Evolutionary conservation across 2,888 invertebrate species (phyloP), one percentile per base, ranked within the genome.

Genomic region (Mylabris sibirica): DNA sequence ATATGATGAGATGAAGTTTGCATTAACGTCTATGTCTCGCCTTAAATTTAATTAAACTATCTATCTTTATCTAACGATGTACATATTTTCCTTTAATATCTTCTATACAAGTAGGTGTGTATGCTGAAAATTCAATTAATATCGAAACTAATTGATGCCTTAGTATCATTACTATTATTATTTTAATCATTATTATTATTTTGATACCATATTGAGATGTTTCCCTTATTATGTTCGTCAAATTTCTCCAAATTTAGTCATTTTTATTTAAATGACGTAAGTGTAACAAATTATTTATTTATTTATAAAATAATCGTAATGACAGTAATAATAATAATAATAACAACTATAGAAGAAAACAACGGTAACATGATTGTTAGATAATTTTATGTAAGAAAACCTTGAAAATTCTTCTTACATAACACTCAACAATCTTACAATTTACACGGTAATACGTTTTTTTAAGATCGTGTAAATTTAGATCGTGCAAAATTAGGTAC

Each of bases 211-310:
- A n/a, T n/a, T 22, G 49, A 3, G 8, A 49, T 30, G 4, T 30
- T 30, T 30, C 8, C 30, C 30, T 6, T 30, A 30, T 30, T 30
- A n/a, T n/a, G n/a, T n/a, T n/a, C n/a, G n/a, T n/a, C n/a, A 38
- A 12, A 38, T 3, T 12, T 3, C 14, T 38, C 38, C 14, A 5
- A 41, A 14, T 14, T 41, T 14, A 8, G n/a, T 17, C 17, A 44
- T 44, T n/a, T 44, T 8, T 44, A 17, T 44, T 8, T 44, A 44
- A 17, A 44, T 44, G 44, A 44, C 44, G 17, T 44, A 44, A 44
- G 44, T 44, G 44, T 44, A 44, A 44, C 44, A 44, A 44, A 17
- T 44, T 44, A 44, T 17, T 44, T 44, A 38, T 38, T 38, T 38
- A 17, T 17, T n/a, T 44, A 17, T n/a, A 44, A 44, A 44, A 44